These are phyloP conservation scores for Apogon talboti DNA, from an alignment of 2,797 vertebrate species.

Conservation along the genomic window DNA sequence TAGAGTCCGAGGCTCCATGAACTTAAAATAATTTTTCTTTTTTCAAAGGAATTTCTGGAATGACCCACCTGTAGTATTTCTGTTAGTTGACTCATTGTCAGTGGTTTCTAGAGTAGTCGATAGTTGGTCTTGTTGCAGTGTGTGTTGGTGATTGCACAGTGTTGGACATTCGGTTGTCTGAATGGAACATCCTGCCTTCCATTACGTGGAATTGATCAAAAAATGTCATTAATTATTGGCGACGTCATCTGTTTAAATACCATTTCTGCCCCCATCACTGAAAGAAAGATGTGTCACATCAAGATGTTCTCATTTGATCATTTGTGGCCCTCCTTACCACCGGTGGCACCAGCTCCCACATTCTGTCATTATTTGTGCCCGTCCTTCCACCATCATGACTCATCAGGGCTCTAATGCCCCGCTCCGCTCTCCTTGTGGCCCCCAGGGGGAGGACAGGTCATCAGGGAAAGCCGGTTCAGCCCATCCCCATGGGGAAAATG, in stretches of 20 bases:
- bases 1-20: too few species aligned
- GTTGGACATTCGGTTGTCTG: slow-evolving; percentile 43
- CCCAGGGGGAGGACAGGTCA: slow-evolving; percentile 94
- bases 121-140: slow-evolving; percentile 31
- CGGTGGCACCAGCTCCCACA: slow-evolving; percentile 51
- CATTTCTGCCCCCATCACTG: slow-evolving; percentile 5
- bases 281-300: neutral
- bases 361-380: slow-evolving; percentile 52
- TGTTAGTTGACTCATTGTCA: slow-evolving; percentile 4
- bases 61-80: too few species aligned
- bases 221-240: slow-evolving; percentile 19
- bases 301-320: slow-evolving; percentile 22
- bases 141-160: slow-evolving; percentile 33
- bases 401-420: slow-evolving; percentile 68
- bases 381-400: slow-evolving; percentile 47
- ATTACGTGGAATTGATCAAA: slow-evolving; percentile 7
- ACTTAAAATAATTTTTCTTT: too few species aligned
- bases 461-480: slow-evolving; percentile 93
- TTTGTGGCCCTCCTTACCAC: slow-evolving; percentile 28
- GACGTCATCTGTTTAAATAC: slow-evolving; percentile 6
- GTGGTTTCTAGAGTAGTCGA: slow-evolving; percentile 13
- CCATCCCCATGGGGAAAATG: slow-evolving; percentile 92
- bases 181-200: slow-evolving; percentile 49
- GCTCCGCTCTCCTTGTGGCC: slow-evolving; percentile 92
- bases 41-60: too few species aligned